Evolutionary conservation across 2,888 invertebrate genomes (phyloP).

Genomic region (Trichopoda pennipes): DNA sequence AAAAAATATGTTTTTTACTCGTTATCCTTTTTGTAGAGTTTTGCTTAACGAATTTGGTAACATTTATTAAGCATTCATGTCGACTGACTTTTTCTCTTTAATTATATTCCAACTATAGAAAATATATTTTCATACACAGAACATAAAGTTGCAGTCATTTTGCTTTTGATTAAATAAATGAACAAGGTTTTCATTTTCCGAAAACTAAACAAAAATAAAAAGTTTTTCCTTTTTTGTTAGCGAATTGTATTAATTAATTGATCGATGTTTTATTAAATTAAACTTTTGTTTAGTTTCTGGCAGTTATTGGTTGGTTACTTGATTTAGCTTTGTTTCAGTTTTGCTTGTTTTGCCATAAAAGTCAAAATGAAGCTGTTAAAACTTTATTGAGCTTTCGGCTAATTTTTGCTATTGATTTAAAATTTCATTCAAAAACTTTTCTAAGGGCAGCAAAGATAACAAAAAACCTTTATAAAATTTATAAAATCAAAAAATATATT

Average conservation of each 20-base stretch:
- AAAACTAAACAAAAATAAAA: neutral
- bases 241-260: conserved; percentile 22
- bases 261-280: conserved; percentile 15
- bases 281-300: neutral
- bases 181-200: conserved; percentile 1
- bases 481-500: too few species aligned
- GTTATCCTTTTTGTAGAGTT: neutral
- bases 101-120: neutral
- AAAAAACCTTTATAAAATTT: too few species aligned
- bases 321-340: neutral
- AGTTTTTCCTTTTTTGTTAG: neutral
- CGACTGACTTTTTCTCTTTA: neutral
- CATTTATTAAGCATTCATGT: neutral
- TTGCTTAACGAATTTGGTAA: conserved; percentile 6
- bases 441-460: neutral
- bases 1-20: neutral
- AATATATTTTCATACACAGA: neutral
- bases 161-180: neutral
- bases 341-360: neutral
- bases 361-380: neutral
- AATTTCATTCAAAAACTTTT: neutral
- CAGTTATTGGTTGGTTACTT: neutral
- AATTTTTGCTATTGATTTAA: conserved; percentile 2
- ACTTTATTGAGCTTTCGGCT: neutral
- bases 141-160: neutral